Evolutionary conservation across 1,140 invertebrate species (phyloP), one percentile per base, ranked within the genome.

Genomic region (Drosophila lowei): DNA sequence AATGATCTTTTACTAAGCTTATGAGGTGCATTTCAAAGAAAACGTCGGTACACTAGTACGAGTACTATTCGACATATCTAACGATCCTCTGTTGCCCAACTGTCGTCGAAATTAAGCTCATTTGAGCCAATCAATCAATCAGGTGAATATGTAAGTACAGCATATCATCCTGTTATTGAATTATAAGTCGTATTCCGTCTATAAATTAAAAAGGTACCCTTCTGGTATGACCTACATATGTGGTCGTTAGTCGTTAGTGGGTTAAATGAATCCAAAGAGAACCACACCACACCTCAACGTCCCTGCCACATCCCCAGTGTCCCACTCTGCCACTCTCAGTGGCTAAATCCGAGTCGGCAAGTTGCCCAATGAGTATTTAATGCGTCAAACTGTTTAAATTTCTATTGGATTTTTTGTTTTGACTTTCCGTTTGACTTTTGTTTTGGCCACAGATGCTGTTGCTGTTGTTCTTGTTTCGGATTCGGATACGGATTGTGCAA

Each of bases 341-440:
- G 53, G 30, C 55, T 50, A 62, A 54, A 43, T 50, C 58, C 49
- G 25, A 42, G 43, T 42, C 70, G 50, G 61, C 60, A 65, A 72
- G 21, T 74, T 74, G 65, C 59, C 54, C 78, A 86, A 86, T 89
- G 83, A 83, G 79, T 64, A 89, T 88, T 88, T 88, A 88, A 88
- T 88, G 78, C 75, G 79, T 83, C 84, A 88, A 89, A 89, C 84
- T 89, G 83, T 89, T 88, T 88, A 89, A 89, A 88, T 88, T 83
- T 83, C 83, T 88, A 86, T 76, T 86, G 83, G 74, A 47, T 75
- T 88, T 81, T 85, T 89, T 88, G 59, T 83, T 78, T 83, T 28
- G 62, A 72, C 77, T 72, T 68, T 77, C 46, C 53, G 83, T 76
- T 76, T 89, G 83, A 86, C 84, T 86, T 86, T 86, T 86, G 75